Evolutionary conservation across 2,888 invertebrate genomes (phyloP), one percentile per base, ranked within the genome.

Genomic region (Boloria selene): DNA sequence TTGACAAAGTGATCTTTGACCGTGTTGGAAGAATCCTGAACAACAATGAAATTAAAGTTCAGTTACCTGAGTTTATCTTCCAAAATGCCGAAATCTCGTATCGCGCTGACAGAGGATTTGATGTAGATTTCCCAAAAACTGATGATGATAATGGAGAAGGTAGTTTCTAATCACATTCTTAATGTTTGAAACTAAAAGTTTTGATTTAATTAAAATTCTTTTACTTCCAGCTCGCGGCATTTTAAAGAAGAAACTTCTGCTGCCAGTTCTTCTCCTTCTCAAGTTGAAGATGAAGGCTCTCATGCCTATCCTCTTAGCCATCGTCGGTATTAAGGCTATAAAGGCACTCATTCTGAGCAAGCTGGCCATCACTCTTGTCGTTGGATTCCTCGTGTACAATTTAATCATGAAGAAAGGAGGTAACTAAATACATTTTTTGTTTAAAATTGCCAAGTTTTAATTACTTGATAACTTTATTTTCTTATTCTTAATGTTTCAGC

Each of bases 331-430:
- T 74, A 97, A 97, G 88, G 96, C 97, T 26, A 92, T 96, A 76
- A 97, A 97, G 85, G 97, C 97, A 69, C 91, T 97, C 71, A 94
- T 97, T 70, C 93, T 97, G 77, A 97, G 97, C 81, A 97, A 97
- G 85, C 91, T 97, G 74, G 96, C 97, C 70, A 95, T 97, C 80
- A 93, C 95, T 45, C 91, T 97, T 69, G 97, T 97, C 55, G 93
- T 96, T 60, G 97, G 96, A 68, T 97, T 97, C 93, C 92, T 97
- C 59, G 94, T 96, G 73, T 94, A 96, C 85, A 96, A 96, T 80
- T 89, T 97, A 77, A 86, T 96, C 69, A 79, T 88, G 84, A 96
- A 96, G 85, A 97, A 97, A 93, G 93, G 95, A 85, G 96, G 96
- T 89, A 88, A 6, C 90, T 89, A 67, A 53, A 52, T 5, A 18